Percentiles rank a stretch among this genome's conserved stretches.
These are phyloP conservation scores for Onthophagus sagittarius DNA, from an alignment of 2,888 invertebrate genomes.

Conservation along the genomic window DNA sequence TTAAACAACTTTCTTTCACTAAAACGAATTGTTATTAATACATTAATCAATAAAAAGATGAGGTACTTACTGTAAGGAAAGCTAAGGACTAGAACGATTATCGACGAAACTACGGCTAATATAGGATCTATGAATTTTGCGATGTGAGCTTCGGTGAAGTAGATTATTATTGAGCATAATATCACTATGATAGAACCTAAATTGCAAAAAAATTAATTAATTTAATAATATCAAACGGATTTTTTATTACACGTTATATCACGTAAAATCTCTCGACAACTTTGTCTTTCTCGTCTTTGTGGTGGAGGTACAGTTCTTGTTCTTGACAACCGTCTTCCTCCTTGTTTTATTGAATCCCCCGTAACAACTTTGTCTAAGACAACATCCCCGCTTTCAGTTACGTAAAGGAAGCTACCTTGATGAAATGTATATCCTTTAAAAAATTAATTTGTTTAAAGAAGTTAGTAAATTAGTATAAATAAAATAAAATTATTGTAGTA, in stretches of 20 bases:
- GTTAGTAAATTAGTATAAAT: conserved; percentile 1
- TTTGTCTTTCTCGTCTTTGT: conserved; percentile 52
- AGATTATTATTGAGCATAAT: conserved; percentile 58
- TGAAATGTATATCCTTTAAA: conserved; percentile 62
- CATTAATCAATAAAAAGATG: conserved; percentile 10
- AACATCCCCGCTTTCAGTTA: conserved; percentile 60
- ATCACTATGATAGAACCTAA: conserved; percentile 74
- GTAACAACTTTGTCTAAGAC: conserved; percentile 56
- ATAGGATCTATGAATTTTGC: conserved; percentile 73
- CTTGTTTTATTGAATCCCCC: conserved; percentile 46
- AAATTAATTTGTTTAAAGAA: conserved; percentile 14
- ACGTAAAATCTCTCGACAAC: conserved; percentile 58
- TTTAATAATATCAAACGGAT: background rate
- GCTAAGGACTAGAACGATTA: conserved; percentile 67
- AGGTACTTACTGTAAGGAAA: conserved; percentile 72
- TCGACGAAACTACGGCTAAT: conserved; percentile 70
- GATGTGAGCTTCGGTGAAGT: conserved; percentile 56
- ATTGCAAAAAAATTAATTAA: conserved; percentile 20
- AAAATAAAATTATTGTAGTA: background rate
- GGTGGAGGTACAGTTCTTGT: conserved; percentile 40
- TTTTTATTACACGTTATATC: conserved; percentile 54
- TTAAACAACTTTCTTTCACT: conserved; percentile 88
- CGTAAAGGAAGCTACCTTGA: conserved; percentile 65
- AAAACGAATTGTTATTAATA: conserved; percentile 33
- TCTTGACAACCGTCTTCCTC: conserved; percentile 50